Evolutionary conservation across 2,797 vertebrate species (phyloP), one percentile per base, ranked within the genome.

Genomic region (Eospalax fontanierii): DNA sequence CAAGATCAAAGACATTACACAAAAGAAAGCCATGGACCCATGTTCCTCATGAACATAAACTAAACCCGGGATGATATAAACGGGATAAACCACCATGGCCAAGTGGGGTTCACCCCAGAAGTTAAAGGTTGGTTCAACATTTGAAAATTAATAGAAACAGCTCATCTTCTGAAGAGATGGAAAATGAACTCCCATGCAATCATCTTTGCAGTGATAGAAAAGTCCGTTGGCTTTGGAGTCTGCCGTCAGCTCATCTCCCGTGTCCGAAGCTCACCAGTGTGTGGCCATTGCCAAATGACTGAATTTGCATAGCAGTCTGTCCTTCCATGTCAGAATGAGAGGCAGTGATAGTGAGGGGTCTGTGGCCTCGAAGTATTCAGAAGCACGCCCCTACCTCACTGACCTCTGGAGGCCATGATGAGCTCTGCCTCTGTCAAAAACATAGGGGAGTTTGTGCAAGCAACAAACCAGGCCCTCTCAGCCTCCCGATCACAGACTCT

Each of bases 291-390:
- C n/a, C 61, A 80, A 33, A 33, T 50, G 57, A 8, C 84, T 21
- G 50, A 12, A 7, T 18, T 38, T 28, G 70, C 38, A 46, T n/a
- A 68, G 65, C 6, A 54, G 30, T 14, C 30, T 33, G 2, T 18
- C 35, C n/a, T 4, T 7, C 3, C 0, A 6, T 50, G 15, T 21
- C 35, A 33, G 11, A 63, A 12, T 6, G 46, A 74, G 2, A 16
- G 33, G 26, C 5, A 40, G 22, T 30, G 68, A 80, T 15, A 16
- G 46, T 84, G 59, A 2, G 6, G 11, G 22, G 6, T 19, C 26
- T 57, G 10, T 33, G 46, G 33, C 18, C 21, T 43, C n/a, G n/a
- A 81, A 6, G 12, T 33, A 28, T 54, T 43, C 7, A 54, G n/a
- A 91, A 59, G 19, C 11, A 66, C 33, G 22, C 28, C n/a, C 75